Percentiles rank a stretch among this genome's conserved stretches.
Conservation (phyloP, 2,888 invertebrate species). For the Dasypolia templi region DNA sequence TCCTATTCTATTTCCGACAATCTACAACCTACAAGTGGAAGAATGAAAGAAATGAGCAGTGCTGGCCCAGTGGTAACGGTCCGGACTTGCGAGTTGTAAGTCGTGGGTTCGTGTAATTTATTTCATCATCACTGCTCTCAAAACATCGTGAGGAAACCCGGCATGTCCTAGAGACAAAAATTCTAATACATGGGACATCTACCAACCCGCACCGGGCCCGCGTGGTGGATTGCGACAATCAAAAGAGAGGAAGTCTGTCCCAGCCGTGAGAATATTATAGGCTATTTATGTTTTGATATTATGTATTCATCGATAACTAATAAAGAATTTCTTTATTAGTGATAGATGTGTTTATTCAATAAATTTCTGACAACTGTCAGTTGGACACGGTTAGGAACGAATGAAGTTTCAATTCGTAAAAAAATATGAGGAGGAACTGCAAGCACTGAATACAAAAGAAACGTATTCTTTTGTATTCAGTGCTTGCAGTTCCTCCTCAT, state of each 20-base stretch:
- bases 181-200: background rate
- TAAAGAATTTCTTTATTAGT: too few species aligned
- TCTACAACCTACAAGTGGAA: background rate
- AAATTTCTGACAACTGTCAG: background rate
- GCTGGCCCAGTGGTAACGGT: too few species aligned
- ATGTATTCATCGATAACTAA: too few species aligned
- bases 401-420: background rate
- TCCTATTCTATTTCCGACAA: background rate
- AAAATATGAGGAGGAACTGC: too few species aligned
- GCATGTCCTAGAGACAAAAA: background rate
- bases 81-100: too few species aligned
- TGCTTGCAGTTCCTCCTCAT: background rate
- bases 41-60: background rate
- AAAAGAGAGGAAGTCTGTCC: background rate
- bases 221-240: background rate
- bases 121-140: background rate
- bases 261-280: too few species aligned
- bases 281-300: too few species aligned
- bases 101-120: too few species aligned
- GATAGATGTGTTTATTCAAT: too few species aligned
- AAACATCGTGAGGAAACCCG: background rate
- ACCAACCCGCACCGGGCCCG: background rate
- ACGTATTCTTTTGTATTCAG: background rate
- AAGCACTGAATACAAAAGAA: too few species aligned
- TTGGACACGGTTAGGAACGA: background rate